Evolutionary conservation across 2,888 invertebrate genomes (phyloP).

Genomic region (Caenorhabditis becei): DNA sequence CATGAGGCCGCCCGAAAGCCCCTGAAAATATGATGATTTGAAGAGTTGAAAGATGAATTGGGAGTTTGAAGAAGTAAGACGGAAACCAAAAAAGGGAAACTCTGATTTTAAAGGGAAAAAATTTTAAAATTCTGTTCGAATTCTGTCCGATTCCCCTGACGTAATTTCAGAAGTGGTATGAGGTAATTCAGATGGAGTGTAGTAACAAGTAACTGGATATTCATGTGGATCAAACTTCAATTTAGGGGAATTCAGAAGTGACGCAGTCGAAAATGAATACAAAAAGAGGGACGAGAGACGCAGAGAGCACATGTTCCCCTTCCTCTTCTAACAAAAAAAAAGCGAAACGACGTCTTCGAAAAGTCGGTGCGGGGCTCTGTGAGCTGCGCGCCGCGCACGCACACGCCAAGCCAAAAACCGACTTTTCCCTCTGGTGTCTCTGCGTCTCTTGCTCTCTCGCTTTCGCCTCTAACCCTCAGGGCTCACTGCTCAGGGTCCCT

Average conservation of each 20-base stretch:
- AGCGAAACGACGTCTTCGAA: conserved; percentile 10
- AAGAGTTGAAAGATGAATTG: no score
- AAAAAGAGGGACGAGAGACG: neutral
- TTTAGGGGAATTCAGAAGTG: no score
- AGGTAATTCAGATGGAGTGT: no score
- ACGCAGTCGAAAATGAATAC: neutral
- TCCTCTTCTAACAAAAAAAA: neutral
- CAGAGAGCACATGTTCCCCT: neutral
- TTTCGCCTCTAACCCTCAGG: conserved; percentile 8
- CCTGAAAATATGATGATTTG: conserved; percentile 2
- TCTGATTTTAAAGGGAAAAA: no score
- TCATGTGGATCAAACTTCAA: no score
- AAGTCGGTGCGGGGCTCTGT: neutral
- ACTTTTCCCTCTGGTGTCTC: conserved; percentile 11
- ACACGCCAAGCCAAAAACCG: neutral
- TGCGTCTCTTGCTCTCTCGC: conserved; percentile 11
- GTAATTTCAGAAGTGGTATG: no score
- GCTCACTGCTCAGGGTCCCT: conserved; percentile 22
- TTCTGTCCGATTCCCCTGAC: no score
- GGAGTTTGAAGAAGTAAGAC: no score
- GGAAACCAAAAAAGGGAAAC: neutral
- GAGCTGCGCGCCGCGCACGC: neutral
- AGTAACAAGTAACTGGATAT: no score
- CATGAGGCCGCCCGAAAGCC: conserved; percentile 35
- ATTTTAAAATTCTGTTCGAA: no score